phyloP scores from a whole-genome alignment of 1,140 invertebrate species.

The Dolichoris vasculosae region DNA sequence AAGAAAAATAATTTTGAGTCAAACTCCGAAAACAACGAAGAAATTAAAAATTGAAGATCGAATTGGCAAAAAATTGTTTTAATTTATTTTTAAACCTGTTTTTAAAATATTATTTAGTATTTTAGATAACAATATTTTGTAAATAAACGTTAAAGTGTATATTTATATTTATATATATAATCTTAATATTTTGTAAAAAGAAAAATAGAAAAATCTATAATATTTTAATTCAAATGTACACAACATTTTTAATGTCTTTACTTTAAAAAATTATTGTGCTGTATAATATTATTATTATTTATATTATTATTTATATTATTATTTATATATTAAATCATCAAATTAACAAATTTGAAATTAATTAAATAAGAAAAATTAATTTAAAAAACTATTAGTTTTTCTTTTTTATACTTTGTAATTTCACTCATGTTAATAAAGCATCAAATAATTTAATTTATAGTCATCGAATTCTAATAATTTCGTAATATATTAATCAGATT shows the following conservation, averaged over 20 bases:
- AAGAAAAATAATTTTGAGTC: slow-evolving; percentile 59
- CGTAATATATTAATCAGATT: no score
- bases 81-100: slow-evolving; percentile 13
- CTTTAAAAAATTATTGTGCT: background rate
- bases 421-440: no score
- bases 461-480: background rate
- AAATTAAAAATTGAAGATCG: slow-evolving; percentile 56
- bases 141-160: background rate
- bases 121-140: slow-evolving; percentile 22
- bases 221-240: background rate
- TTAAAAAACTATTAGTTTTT: background rate
- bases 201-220: background rate
- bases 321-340: background rate
- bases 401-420: background rate
- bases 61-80: slow-evolving; percentile 57
- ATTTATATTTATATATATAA: slow-evolving; percentile 27
- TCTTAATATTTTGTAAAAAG: slow-evolving; percentile 19
- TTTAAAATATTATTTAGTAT: slow-evolving; percentile 38
- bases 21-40: slow-evolving; percentile 60
- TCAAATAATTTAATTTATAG: background rate
- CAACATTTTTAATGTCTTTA: background rate
- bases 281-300: background rate
- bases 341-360: background rate
- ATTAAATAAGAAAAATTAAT: background rate
- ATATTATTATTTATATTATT: no score